phyloP scores from a whole-genome alignment of 2,113 vertebrate species.

The Scomber scombrus region DNA sequence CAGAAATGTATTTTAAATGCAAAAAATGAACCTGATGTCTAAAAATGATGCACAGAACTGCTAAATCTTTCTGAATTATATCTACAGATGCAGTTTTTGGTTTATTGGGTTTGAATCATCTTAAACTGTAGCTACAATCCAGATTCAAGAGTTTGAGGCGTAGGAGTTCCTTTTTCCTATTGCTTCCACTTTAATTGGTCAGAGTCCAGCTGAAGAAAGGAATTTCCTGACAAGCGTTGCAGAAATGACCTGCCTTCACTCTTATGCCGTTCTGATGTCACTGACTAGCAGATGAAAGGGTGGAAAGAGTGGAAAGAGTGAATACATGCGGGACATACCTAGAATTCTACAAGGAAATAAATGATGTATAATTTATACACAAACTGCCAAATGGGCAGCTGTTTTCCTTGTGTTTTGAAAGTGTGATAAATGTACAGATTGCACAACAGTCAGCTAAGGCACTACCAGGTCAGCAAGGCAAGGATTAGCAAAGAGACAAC shows the following conservation, averaged over 20 bases:
- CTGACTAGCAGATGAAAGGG: background rate
- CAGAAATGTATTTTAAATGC: background rate
- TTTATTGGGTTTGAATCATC: background rate
- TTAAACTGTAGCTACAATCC: background rate
- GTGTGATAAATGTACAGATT: background rate
- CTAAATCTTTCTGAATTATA: background rate
- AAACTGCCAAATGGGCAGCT: background rate
- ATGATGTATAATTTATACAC: background rate
- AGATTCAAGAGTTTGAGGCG: background rate
- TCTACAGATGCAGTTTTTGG: background rate
- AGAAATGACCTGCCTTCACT: conserved; percentile 22
- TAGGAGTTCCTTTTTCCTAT: background rate
- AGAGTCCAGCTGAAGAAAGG: conserved; percentile 41
- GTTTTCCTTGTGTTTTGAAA: background rate
- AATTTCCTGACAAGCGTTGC: conserved; percentile 47
- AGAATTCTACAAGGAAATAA: too few relatives aligned
- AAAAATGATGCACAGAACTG: background rate
- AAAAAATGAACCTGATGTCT: background rate
- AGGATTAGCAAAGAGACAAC: background rate
- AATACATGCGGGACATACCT: background rate
- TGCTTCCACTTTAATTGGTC: conserved; percentile 36
- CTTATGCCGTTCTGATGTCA: conserved; percentile 7
- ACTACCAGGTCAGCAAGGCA: too few relatives aligned
- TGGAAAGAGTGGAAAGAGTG: background rate
- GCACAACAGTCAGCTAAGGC: too few relatives aligned